Evolutionary conservation across 2,888 invertebrate genomes (phyloP).

Genomic region (Cynaeus angustus): DNA sequence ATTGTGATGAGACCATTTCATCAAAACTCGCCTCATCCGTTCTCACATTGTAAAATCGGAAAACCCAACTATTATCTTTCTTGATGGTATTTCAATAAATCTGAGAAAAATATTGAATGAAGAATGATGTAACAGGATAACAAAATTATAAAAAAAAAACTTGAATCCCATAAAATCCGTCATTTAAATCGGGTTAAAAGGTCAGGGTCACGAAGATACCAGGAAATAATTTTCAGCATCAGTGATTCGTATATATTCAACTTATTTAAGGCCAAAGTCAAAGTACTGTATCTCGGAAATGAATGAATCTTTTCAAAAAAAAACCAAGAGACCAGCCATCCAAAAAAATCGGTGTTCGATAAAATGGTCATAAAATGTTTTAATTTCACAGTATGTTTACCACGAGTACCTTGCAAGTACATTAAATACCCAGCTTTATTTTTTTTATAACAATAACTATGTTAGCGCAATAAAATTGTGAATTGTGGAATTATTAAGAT

Average conservation of each 20-base stretch:
- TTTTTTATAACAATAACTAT: constrained; percentile 24
- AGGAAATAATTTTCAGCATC: constrained; percentile 40
- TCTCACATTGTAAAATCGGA: no score
- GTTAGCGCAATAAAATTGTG: constrained; percentile 4
- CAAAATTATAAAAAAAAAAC: background rate
- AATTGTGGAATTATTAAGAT: constrained; percentile 32
- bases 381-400: constrained; percentile 5
- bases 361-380: constrained; percentile 2
- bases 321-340: background rate
- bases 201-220: constrained; percentile 34
- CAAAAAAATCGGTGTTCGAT: background rate
- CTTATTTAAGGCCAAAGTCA: constrained; percentile 20
- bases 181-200: constrained; percentile 34
- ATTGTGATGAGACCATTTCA: background rate
- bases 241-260: constrained; percentile 11
- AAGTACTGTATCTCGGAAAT: constrained; percentile 11
- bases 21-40: no score
- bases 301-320: background rate
- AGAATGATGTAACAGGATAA: background rate
- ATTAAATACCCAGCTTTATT: constrained; percentile 14
- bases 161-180: background rate
- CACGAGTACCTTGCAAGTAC: background rate
- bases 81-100: no score
- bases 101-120: background rate
- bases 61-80: no score